Base-by-base conservation (phyloP, 2,797 vertebrate genomes). In the Neosilurus hyrtlii region DNA sequence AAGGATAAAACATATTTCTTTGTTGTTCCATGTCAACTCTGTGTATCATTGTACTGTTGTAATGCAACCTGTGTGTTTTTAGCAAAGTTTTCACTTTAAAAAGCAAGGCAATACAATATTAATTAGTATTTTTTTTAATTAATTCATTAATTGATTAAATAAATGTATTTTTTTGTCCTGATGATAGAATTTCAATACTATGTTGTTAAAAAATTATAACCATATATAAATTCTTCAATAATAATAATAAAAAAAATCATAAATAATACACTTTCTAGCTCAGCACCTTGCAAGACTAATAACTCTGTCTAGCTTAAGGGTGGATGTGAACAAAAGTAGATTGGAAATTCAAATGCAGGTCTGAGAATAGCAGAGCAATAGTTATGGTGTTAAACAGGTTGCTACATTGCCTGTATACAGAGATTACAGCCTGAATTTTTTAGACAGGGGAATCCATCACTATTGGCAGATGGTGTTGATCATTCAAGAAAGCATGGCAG, bases 361-460 rank as follows among this genome's bases (percentile, higher is more conserved):
- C 65, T 61, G 77, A 79, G 51, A 86, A 88, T 78, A 77, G 89
- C 68, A 84, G 85, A 87, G 82, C 90, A 89, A 89, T 68, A 83
- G 82, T 61, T 86, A 91, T 87, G 90, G 89, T 43, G 92, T 92
- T 89, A 67, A 89, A 89, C 30, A 90, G 68, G 10, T n/a, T 22
- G 87, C 35, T 66, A 66, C 18, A 14, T 6, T 80, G 51, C 65
- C 65, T 57, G 30, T 57, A 37, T 56, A 70, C 65, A 37, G 70
- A 14, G n/a, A 88, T 86, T 89, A 89, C 90, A 86, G 77, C 75
- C 87, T 83, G 35, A 80, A 89, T 89, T 89, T 89, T 87, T 89
- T 89, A 83, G 86, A 82, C 65, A 89, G 84, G 87, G 85, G 74
- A 91, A 92, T 94, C 85, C 90, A 93, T 94, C 91, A 92, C 72